Conservation (phyloP, 1,140 invertebrate genomes). For the Dysdera silvatica region DNA sequence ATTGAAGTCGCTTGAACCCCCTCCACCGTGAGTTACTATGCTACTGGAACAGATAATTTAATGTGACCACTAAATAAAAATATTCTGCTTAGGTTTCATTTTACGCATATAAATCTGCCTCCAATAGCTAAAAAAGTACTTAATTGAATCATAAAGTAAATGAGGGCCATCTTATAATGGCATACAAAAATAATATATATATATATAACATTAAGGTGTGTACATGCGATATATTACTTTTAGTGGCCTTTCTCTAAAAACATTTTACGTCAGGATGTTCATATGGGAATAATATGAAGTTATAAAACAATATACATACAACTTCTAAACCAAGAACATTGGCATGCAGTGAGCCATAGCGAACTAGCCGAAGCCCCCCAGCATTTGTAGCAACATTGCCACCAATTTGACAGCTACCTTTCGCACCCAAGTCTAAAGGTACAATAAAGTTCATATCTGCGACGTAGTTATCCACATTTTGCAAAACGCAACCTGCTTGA, state of each 20-base stretch:
- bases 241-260: background rate
- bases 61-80: too few relatives aligned
- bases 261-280: background rate
- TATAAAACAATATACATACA: slow-evolving; percentile 52
- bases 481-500: slow-evolving; percentile 86
- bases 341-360: slow-evolving; percentile 93
- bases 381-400: slow-evolving; percentile 96
- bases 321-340: slow-evolving; percentile 86
- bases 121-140: too few relatives aligned
- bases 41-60: too few relatives aligned
- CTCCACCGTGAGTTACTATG: too few relatives aligned
- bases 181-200: too few relatives aligned
- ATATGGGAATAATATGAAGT: background rate
- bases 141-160: too few relatives aligned
- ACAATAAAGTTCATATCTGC: slow-evolving; percentile 70
- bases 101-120: too few relatives aligned
- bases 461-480: slow-evolving; percentile 70
- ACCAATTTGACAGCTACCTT: slow-evolving; percentile 93
- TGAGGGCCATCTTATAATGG: too few relatives aligned
- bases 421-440: slow-evolving; percentile 92
- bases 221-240: background rate
- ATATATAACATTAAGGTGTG: too few relatives aligned
- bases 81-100: too few relatives aligned
- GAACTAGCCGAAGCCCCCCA: slow-evolving; percentile 80
- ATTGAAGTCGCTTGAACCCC: too few relatives aligned